These are phyloP conservation scores for Anticlea derivata DNA, from an alignment of 2,888 invertebrate species.

Conservation along the genomic window DNA sequence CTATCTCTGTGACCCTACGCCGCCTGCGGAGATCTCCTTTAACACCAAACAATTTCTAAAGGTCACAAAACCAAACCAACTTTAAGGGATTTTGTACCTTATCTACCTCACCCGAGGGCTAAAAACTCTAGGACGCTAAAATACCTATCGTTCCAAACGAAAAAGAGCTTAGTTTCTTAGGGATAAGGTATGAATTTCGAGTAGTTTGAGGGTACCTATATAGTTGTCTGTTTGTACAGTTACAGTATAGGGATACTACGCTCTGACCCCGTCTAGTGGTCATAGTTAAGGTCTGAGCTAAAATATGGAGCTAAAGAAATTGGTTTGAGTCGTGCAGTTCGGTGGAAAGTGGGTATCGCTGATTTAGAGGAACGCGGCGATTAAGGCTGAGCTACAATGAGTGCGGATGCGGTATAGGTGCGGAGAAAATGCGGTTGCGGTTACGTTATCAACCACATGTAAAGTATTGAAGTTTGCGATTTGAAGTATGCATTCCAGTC, in stretches of 20 bases:
- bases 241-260: conserved; percentile 48
- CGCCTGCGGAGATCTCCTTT: conserved; percentile 60
- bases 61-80: conserved; percentile 18
- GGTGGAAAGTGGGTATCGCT: conserved; percentile 32
- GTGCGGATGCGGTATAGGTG: neutral
- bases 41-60: conserved; percentile 32
- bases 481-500: no score
- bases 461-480: no score
- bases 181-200: neutral
- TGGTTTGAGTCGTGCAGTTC: conserved; percentile 44
- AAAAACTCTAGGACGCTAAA: conserved; percentile 11
- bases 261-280: conserved; percentile 58
- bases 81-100: conserved; percentile 23
- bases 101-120: fast-evolving
- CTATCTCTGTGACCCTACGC: conserved; percentile 64
- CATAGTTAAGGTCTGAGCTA: conserved; percentile 53
- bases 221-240: conserved; percentile 44
- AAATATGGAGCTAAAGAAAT: conserved; percentile 53
- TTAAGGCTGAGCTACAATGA: conserved; percentile 1
- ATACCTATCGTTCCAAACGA: neutral
- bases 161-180: conserved; percentile 11
- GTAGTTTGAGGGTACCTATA: conserved; percentile 23
- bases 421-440: no score
- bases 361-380: conserved; percentile 23
- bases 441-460: no score